Conservation (phyloP, 2,888 invertebrate genomes). For the Lasioglossum leucozonium region DNA sequence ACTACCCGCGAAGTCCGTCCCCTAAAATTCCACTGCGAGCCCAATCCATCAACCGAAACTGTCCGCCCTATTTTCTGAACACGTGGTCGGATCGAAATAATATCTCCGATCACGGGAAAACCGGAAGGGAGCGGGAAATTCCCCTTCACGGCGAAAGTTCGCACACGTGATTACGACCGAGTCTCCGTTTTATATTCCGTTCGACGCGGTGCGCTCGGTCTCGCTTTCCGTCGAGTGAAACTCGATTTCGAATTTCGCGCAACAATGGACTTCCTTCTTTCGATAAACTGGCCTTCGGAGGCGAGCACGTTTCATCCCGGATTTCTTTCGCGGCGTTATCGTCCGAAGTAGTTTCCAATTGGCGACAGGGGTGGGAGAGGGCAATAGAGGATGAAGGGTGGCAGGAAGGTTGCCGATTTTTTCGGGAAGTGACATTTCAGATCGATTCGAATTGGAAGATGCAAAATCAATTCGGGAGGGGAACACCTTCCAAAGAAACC, state of each 20-base stretch:
- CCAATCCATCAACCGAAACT: background rate
- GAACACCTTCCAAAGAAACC: background rate
- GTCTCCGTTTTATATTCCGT: background rate
- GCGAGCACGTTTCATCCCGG: slow-evolving; percentile 15
- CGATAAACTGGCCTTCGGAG: slow-evolving; percentile 9
- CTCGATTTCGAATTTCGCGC: slow-evolving; percentile 19
- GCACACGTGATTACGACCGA: slow-evolving; percentile 20
- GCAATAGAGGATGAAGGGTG: background rate
- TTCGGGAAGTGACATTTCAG: background rate
- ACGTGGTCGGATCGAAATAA: background rate
- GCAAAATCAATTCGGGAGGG: background rate
- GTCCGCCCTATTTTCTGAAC: slow-evolving; percentile 15
- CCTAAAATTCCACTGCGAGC: slow-evolving; percentile 25
- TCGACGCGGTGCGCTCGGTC: background rate
- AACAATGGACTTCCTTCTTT: slow-evolving; percentile 5
- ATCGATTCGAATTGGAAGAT: background rate
- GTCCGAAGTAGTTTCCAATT: slow-evolving; percentile 39
- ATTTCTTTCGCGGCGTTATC: slow-evolving; percentile 30
- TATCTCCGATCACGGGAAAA: slow-evolving; percentile 18
- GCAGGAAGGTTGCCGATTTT: background rate
- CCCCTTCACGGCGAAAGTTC: background rate
- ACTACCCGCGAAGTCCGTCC: background rate
- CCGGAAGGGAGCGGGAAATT: background rate
- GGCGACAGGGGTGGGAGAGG: slow-evolving; percentile 16
- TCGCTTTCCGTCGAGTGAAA: background rate